Evolutionary conservation across 2,113 vertebrate species (phyloP).

Genomic region (Anseranas semipalmata): DNA sequence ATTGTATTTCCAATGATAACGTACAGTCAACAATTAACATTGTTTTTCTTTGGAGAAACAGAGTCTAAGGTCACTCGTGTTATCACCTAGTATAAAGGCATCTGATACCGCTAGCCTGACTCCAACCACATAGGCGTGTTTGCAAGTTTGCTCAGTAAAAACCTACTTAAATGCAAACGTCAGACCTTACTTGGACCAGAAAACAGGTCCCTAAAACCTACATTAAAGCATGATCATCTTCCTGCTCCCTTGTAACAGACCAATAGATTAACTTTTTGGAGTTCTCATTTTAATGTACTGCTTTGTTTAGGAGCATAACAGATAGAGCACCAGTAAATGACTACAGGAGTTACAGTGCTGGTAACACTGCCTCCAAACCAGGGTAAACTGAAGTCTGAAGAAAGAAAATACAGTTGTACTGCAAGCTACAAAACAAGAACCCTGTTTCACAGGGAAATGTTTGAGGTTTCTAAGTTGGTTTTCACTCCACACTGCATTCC

Average conservation of each 20-base stretch:
- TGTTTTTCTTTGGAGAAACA: constrained; percentile 32
- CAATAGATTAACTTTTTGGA: rapidly evolving
- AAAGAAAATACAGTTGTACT: neutral
- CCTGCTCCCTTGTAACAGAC: neutral
- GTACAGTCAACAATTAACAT: neutral
- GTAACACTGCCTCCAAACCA: neutral
- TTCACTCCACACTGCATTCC: neutral
- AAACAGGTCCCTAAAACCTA: neutral
- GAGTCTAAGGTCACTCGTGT: constrained; percentile 7
- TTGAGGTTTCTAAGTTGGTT: neutral
- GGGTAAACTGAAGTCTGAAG: neutral
- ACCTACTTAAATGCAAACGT: neutral
- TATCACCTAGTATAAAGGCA: constrained; percentile 24
- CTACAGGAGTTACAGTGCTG: neutral
- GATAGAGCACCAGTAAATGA: neutral
- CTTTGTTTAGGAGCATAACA: rapidly evolving
- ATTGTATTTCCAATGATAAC: constrained; percentile 21
- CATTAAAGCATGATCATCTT: neutral
- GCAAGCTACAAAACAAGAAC: neutral
- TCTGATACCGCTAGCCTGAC: neutral
- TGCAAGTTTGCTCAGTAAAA: neutral
- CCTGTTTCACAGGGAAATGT: neutral
- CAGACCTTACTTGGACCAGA: neutral
- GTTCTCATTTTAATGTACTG: neutral
- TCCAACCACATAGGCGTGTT: neutral